Conservation (phyloP, 2,797 vertebrate species). For the Calcarius lapponicus region DNA sequence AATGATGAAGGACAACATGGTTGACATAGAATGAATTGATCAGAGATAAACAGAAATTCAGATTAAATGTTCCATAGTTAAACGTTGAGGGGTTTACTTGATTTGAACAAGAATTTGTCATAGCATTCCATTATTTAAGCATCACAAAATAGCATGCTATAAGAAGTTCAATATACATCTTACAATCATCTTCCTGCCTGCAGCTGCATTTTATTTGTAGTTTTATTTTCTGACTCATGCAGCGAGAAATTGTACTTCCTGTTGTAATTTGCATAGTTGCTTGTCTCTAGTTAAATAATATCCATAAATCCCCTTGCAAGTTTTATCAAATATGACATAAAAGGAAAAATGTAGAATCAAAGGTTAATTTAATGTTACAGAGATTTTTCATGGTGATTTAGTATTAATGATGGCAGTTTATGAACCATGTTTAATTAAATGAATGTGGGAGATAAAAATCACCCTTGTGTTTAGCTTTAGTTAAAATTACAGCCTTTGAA, state of each 20-base stretch:
- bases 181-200: not conserved
- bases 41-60: not conserved
- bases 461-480: not conserved
- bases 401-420: slow-evolving; percentile 13
- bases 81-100: not conserved
- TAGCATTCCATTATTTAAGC: not conserved
- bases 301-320: not conserved
- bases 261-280: not conserved
- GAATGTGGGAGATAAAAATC: slow-evolving; percentile 24
- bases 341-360: slow-evolving; percentile 27
- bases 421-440: slow-evolving; percentile 34
- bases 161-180: not conserved
- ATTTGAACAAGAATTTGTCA: not conserved
- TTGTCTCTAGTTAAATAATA: not conserved
- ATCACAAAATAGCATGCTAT: not conserved
- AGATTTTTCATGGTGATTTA: slow-evolving; percentile 13
- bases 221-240: not conserved
- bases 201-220: not conserved
- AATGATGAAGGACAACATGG: not conserved
- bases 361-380: slow-evolving; percentile 37
- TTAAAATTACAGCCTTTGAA: not conserved
- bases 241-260: not conserved
- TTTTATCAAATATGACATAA: slow-evolving; percentile 19
- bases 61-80: not conserved
- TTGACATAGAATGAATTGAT: not conserved